phyloP scores from a whole-genome alignment of 1,140 invertebrate genomes.

The Heliconius melpomene region DNA sequence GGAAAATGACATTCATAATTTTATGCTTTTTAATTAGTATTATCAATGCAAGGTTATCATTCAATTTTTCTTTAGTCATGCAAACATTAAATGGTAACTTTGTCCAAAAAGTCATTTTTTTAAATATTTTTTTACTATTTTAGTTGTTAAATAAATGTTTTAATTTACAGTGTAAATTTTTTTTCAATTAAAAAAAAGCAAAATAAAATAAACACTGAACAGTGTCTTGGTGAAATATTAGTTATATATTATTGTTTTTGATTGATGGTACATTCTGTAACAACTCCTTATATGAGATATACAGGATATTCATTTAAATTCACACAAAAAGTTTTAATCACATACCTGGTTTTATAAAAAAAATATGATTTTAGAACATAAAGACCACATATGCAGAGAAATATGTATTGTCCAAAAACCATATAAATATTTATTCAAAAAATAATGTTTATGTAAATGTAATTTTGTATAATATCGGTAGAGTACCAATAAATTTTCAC shows the following conservation, averaged over 20 bases:
- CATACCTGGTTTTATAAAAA: too few species aligned
- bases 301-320: background rate
- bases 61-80: conserved; percentile 22
- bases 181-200: too few species aligned
- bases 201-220: too few species aligned
- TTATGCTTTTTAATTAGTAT: conserved; percentile 9
- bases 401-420: too few species aligned
- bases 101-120: background rate
- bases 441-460: too few species aligned
- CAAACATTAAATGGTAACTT: conserved; percentile 13
- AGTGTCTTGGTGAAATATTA: too few species aligned
- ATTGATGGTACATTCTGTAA: background rate
- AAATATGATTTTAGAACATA: too few species aligned
- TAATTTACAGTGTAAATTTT: too few species aligned
- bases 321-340: too few species aligned
- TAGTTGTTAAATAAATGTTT: background rate
- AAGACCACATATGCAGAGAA: too few species aligned
- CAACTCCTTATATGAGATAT: background rate
- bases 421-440: too few species aligned
- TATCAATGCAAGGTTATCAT: conserved; percentile 37
- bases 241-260: background rate
- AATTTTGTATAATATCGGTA: too few species aligned
- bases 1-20: background rate
- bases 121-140: background rate
- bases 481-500: background rate